Base-by-base conservation (phyloP, 2,113 vertebrate species). In the Typhlomys cinereus region DNA sequence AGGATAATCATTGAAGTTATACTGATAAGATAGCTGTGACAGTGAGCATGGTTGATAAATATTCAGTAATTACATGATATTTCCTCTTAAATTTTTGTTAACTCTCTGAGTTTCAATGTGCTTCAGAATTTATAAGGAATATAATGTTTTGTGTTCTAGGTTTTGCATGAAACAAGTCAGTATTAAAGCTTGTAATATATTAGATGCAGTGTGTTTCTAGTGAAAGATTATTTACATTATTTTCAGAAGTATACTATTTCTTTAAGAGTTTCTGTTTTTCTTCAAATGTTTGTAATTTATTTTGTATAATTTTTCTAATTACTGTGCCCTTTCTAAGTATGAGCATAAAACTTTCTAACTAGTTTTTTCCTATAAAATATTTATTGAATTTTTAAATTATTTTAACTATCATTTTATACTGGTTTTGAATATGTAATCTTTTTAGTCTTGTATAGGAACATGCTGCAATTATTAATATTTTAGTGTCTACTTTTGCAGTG, bases 1-100 rank as follows among this genome's bases (percentile, higher is more conserved):
- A 54, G 89, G 75, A n/a, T 88, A 73, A 31, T 95, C 15, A 79
- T 66, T 91, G 48, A 41, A 91, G 18, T 92, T 70, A 11, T 85
- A 41, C 31, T 88, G 25, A 41, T 80, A 85, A 90, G 41, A 5
- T 92, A 69, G 61, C 71, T 41, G 7, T 89, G 54, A 50, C 67
- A 89, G 90, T 92, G 89, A 92, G 78, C 39, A 50, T 92, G 67
- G 70, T 75, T 92, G 59, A 44, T 69, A 80, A 88, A 66, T 91
- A 73, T 7, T 82, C 31, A 12, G 3, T 85, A 61, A 70, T 82
- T 94, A 48, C 5, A 17, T 71, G 23, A n/a, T 93, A 94, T n/a
- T 3, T 25, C 64, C 31, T 90, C 34, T 90, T 85, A 46, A 25
- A 80, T 54, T 91, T 84, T 71, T 79, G 36, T 92, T 71, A 76